phyloP scores from a whole-genome alignment of 2,888 invertebrate species.

The Matsumyia berberina region DNA sequence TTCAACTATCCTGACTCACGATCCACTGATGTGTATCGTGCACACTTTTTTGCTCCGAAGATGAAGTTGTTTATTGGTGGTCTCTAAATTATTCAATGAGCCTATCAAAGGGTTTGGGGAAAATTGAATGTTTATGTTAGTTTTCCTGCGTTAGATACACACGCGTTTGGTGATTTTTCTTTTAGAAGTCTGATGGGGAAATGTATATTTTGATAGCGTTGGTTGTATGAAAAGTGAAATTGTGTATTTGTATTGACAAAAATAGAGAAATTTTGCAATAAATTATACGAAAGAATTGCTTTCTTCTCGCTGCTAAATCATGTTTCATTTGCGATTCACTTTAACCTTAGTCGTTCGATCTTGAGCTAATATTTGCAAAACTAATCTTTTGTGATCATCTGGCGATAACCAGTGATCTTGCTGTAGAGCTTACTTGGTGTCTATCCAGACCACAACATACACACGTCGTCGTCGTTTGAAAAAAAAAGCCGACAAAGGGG shows the following conservation, averaged over 20 bases:
- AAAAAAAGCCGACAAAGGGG: conserved; percentile 69
- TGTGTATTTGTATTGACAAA: conserved; percentile 24
- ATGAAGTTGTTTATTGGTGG: conserved; percentile 43
- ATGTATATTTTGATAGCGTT: conserved; percentile 50
- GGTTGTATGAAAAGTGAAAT: conserved; percentile 12
- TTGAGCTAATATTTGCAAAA: conserved; percentile 69
- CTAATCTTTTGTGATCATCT: conserved; percentile 64
- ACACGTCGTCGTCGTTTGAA: conserved; percentile 47
- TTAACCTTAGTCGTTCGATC: conserved; percentile 31
- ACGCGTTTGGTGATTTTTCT: conserved; percentile 33
- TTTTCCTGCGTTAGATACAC: conserved; percentile 49
- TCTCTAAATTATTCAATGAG: conserved; percentile 53
- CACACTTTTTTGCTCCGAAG: conserved; percentile 9
- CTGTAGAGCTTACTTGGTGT: conserved; percentile 49
- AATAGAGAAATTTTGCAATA: not conserved
- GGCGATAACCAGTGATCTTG: conserved; percentile 67
- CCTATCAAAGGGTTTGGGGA: conserved; percentile 62
- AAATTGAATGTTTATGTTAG: conserved; percentile 67
- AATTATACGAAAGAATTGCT: not conserved
- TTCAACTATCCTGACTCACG: conserved; percentile 1
- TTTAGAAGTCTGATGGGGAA: conserved; percentile 20
- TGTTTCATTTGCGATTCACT: conserved; percentile 18
- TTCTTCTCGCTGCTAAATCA: conserved; percentile 46
- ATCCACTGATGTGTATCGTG: conserved; percentile 30
- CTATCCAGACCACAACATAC: conserved; percentile 30